Base-by-base conservation (phyloP, 2,888 invertebrate genomes). In the Lasioglossum oenotherae region DNA sequence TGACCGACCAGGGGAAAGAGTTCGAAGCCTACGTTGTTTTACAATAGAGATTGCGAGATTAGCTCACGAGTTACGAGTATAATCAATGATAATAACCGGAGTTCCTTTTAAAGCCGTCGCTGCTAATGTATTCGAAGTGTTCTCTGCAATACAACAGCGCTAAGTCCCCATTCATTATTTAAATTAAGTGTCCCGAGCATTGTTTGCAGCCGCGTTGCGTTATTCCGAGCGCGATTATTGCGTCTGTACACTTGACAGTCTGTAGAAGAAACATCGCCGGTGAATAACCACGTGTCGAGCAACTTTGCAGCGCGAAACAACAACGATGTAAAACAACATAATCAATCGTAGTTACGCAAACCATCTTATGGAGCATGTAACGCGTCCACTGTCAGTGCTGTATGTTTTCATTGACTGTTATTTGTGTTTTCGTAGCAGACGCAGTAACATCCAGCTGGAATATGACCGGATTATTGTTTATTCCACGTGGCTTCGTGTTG, bases 81-180 rank as follows among this genome's bases (percentile, higher is more conserved):
- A 74, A 82, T 80, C 74, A 80, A 44, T 57, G 80, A 67, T 82
- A 74, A 82, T 74, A 80, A 82, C 41, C 64, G 49, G 41, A 8
- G 16, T 69, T 83, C 75, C 49, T 64, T 75, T 83, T 72, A 64
- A 81, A 73, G n/a, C 31, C 75, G 23, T 27, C 31, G 46, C 2
- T 49, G 31, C 19, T 75, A 74, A 60, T 46, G 74, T 35, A 83
- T 81, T 81, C 81, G 16, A n/a, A 74, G 74, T 49, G 41, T 38
- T 53, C n/a, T 46, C 49, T 19, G n/a, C 14, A 35, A 80, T 57
- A 23, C 69, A 38, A 23, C 19, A 27, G 67, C 27, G 27, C 44
- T 27, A 73, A 73, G 49, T 73, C 64, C 27, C 46, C 35, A 1
- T 53, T 74, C 74, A n/a, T 79, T 67, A 73, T 78, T 46, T 73